Evolutionary conservation across 2,797 vertebrate species (phyloP).

Genomic region (Pteronotus mesoamericanus): DNA sequence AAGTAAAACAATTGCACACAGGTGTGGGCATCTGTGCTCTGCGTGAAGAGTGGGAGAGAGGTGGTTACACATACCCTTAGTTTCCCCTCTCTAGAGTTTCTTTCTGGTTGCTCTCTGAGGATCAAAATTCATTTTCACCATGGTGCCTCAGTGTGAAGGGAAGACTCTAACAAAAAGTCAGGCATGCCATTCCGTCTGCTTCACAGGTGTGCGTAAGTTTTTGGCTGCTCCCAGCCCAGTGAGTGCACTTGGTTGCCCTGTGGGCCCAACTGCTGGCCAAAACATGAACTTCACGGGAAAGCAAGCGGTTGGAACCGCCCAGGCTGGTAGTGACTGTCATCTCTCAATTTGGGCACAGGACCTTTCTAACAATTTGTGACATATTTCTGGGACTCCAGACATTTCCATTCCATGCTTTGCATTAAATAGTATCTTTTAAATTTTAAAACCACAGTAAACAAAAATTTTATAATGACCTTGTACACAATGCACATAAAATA

Average conservation of each 20-base stretch:
- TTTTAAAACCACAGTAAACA: not conserved
- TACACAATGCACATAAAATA: not conserved
- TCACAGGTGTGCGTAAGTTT: not conserved
- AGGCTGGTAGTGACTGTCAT: not conserved
- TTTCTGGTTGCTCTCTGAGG: not conserved
- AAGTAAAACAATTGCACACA: not conserved
- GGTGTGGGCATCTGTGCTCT: not conserved
- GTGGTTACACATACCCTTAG: not conserved
- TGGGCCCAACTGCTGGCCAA: not conserved
- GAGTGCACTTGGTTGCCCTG: not conserved
- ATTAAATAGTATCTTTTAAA: not conserved
- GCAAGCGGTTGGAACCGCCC: not conserved
- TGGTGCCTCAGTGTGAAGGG: not conserved
- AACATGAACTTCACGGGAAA: not conserved
- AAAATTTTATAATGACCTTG: not conserved
- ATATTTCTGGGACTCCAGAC: not conserved
- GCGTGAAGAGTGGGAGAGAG: no score
- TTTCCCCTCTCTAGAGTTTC: not conserved
- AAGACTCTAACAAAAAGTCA: not conserved
- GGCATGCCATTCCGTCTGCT: not conserved
- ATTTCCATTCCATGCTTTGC: not conserved
- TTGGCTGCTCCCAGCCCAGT: not conserved
- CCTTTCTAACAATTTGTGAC: not conserved
- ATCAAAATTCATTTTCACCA: not conserved
- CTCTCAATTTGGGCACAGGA: not conserved